Percentiles rank a stretch among this genome's conserved stretches.
Evolutionary conservation across 2,113 vertebrate species (phyloP).

Genomic region (Turdus rufiventris): DNA sequence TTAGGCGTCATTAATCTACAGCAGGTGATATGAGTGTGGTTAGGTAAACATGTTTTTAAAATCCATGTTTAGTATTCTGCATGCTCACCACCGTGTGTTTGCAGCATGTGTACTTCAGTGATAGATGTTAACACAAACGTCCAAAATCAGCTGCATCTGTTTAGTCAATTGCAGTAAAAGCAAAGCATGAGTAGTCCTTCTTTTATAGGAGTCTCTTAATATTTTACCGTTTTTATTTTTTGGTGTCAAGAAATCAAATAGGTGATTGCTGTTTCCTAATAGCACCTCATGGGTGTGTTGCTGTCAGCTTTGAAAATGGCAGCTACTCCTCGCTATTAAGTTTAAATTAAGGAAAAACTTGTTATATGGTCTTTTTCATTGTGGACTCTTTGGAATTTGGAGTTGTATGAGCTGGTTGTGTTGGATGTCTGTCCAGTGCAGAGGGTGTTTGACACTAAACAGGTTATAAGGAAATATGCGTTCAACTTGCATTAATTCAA

Average conservation of each 20-base stretch:
- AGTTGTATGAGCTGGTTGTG: background rate
- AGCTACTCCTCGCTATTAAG: background rate
- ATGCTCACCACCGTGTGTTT: background rate
- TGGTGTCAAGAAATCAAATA: background rate
- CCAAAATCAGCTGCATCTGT: slow-evolving; percentile 35
- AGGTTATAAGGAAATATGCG: background rate
- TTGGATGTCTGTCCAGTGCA: background rate
- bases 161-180: slow-evolving; percentile 21
- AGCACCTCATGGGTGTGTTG: background rate
- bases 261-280: background rate
- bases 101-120: slow-evolving; percentile 19
- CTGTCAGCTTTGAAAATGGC: background rate
- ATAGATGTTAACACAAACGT: slow-evolving; percentile 46
- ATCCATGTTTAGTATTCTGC: slow-evolving; percentile 43
- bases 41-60: slow-evolving; percentile 38
- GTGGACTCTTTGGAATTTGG: background rate
- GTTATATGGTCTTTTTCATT: background rate
- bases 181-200: background rate
- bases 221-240: background rate
- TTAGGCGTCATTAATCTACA: slow-evolving; percentile 14
- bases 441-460: background rate
- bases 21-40: background rate
- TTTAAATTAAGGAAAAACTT: background rate
- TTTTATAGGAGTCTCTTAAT: background rate
- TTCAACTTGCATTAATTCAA: background rate